Evolutionary conservation across 2,797 vertebrate species (phyloP), one percentile per base, ranked within the genome.

Genomic region (Graptemys geographica): DNA sequence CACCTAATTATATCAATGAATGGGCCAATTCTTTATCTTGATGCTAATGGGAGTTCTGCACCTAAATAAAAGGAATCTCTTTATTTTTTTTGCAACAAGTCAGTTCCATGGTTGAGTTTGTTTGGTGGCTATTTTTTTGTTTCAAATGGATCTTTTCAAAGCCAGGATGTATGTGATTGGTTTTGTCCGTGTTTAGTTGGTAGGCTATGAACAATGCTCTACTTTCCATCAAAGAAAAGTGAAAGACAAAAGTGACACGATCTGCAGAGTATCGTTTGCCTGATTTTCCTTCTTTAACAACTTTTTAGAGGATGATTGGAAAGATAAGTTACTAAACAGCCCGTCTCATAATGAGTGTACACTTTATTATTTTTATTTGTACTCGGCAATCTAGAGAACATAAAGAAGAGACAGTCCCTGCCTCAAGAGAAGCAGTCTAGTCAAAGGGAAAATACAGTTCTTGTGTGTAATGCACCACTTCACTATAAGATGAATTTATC

Each of bases 11-110:
- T 6, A 44, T 13, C 37, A 4, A 27, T 44, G 16, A 15, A 19
- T 65, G 62, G 18, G 37, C 23, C 11, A 37, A 11, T 74, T 44
- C 41, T 44, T 44, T 27, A n/a, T 15, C 18, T 90, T 5, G 0
- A 0, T 82, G n/a, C 33, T 81, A 74, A 53, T 0, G 0, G 16
- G 27, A 88, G 78, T 86, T 88, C 0, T 0, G 28, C 51, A 84
- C 52, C 7, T 51, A 33, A 13, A 12, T 1, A 16, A 72, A 56
- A 94, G 69, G 2, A 78, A 41, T 6, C 3, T 59, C 27, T 25
- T 31, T 65, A 4, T 6, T 49, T 47, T 84, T 84, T 83, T 83
- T 6, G 1, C 25, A 11, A 44, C 37, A 74, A 44, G 41, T 44
- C 23, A 27, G 72, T 74, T 49, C 59, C 65, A n/a, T 37, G 84